Evolutionary conservation across 2,888 invertebrate species (phyloP).

Genomic region (Lamellibrachia columna): DNA sequence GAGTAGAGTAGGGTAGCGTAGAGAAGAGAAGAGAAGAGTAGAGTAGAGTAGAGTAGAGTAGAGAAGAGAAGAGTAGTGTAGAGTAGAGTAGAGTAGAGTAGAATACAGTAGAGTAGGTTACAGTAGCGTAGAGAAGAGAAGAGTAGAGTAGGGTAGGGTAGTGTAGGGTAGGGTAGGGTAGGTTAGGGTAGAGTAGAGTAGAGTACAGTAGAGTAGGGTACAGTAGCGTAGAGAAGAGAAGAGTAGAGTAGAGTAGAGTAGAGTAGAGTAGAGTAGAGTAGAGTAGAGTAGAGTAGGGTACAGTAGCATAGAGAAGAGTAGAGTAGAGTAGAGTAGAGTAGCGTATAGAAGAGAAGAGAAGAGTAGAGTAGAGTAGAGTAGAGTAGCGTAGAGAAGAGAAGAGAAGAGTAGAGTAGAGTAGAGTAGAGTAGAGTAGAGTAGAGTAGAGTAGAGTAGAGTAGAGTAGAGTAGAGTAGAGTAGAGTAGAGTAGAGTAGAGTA

Average conservation of each 20-base stretch:
- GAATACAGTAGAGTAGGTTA: too few relatives aligned
- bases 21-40: background rate
- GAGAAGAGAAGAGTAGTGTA: constrained; percentile 1
- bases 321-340: background rate
- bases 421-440: constrained; percentile 16
- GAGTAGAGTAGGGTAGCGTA: too few relatives aligned
- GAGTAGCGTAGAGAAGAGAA: too few relatives aligned
- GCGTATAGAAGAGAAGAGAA: too few relatives aligned
- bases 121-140: too few relatives aligned
- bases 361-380: constrained; percentile 19
- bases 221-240: too few relatives aligned
- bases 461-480: constrained; percentile 21
- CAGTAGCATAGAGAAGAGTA: too few relatives aligned
- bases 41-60: constrained; percentile 19
- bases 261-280: constrained; percentile 17
- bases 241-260: constrained; percentile 19
- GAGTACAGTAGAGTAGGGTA: too few relatives aligned
- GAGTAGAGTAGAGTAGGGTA: constrained; percentile 19
- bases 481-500: constrained; percentile 16
- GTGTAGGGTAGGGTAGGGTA: too few relatives aligned
- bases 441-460: constrained; percentile 21
- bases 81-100: too few relatives aligned
- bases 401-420: constrained; percentile 19
- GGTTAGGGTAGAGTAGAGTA: too few relatives aligned
- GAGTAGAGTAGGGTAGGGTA: background rate